These are phyloP conservation scores for Champsocephalus esox DNA, from an alignment of 2,797 vertebrate genomes.

Conservation along the genomic window DNA sequence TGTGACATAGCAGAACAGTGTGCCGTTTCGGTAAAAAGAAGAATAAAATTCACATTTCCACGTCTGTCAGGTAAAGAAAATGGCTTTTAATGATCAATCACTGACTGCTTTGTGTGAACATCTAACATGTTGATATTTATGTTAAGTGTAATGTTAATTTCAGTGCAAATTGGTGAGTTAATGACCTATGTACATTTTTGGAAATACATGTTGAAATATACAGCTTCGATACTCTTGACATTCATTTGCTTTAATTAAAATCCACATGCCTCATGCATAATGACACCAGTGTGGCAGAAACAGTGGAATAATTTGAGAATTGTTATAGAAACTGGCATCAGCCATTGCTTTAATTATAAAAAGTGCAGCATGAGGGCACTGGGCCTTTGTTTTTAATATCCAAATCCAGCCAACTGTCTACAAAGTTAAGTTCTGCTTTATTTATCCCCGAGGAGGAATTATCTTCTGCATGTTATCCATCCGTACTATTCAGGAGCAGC, in stretches of 20 bases:
- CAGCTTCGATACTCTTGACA: conserved; percentile 8
- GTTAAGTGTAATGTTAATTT: conserved; percentile 22
- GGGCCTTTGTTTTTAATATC: conserved; percentile 48
- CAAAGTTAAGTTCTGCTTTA: conserved; percentile 50
- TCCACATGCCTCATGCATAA: conserved; percentile 25
- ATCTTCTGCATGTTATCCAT: conserved; percentile 21
- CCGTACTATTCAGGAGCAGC: conserved; percentile 15
- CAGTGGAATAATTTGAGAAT: conserved; percentile 37
- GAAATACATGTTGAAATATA: conserved; percentile 33
- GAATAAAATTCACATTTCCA: conserved; percentile 67
- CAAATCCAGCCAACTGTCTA: conserved; percentile 48
- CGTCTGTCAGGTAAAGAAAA: conserved; percentile 2
- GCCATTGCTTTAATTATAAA: conserved; percentile 60
- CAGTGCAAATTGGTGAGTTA: conserved; percentile 18
- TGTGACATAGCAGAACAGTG: conserved; percentile 69
- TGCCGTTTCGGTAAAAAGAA: conserved; percentile 66
- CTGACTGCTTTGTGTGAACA: background rate
- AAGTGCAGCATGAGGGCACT: conserved; percentile 46
- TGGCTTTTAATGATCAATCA: conserved; percentile 24
- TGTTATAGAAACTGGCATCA: conserved; percentile 40
- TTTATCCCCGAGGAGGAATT: conserved; percentile 37
- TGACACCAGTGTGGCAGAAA: conserved; percentile 53
- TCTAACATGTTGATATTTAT: background rate
- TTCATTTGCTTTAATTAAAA: conserved; percentile 46
- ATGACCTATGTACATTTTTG: conserved; percentile 10